Evolutionary conservation across 1,140 invertebrate species (phyloP).

Genomic region (Hetaerina americana): DNA sequence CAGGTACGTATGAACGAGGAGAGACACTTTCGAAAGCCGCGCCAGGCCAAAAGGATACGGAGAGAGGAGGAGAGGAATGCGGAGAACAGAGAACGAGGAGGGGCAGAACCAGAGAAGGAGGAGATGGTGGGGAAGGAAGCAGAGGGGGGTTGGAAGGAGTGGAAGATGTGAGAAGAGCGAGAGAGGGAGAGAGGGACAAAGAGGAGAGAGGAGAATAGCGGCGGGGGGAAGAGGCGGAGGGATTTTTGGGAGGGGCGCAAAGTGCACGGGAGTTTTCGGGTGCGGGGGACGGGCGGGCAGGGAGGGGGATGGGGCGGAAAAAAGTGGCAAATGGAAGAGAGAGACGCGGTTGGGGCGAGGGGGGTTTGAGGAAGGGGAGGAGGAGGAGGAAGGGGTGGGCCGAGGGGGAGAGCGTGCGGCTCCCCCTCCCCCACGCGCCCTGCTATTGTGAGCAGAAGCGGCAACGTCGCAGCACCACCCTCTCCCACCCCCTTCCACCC

Average conservation of each 20-base stretch:
- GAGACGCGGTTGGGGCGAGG: background rate
- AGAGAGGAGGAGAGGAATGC: background rate
- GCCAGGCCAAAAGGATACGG: no score
- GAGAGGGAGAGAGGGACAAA: background rate
- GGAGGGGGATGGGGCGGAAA: background rate
- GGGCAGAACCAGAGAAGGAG: background rate
- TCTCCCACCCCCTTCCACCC: background rate
- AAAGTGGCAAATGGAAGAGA: background rate
- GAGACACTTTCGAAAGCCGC: no score
- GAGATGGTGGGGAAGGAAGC: background rate
- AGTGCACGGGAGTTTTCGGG: background rate
- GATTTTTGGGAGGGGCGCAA: background rate
- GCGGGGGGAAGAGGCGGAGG: background rate
- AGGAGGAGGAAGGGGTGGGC: background rate
- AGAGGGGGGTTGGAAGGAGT: background rate
- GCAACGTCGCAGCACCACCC: background rate
- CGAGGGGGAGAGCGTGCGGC: background rate
- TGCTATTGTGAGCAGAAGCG: background rate
- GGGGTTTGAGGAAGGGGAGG: background rate
- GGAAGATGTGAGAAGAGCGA: background rate
- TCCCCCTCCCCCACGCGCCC: background rate
- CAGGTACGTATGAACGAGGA: no score
- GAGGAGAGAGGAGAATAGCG: background rate
- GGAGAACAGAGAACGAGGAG: background rate
- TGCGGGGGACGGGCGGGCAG: background rate